A percentile compares a stretch with the other conserved stretches of the same genome.
These are phyloP conservation scores for Harpagoxenus sublaevis DNA, from an alignment of 2,888 invertebrate species.

Conservation along the genomic window DNA sequence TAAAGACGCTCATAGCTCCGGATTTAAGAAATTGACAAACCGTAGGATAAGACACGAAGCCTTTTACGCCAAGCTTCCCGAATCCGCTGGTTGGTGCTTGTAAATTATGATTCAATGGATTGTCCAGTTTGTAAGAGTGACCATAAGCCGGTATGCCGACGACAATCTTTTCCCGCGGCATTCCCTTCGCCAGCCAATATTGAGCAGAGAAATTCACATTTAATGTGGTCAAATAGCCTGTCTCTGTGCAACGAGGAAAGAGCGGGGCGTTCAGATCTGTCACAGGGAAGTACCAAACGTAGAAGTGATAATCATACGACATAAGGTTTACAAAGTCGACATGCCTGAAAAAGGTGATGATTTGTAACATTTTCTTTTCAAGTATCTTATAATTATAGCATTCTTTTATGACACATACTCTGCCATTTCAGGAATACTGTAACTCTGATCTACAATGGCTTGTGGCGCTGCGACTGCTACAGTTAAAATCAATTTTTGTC, in stretches of 20 bases:
- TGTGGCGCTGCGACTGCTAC: constrained; percentile 94
- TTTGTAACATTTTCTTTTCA: background rate
- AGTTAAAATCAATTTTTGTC: constrained; percentile 89
- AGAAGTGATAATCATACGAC: constrained; percentile 96
- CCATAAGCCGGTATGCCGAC: constrained; percentile 96
- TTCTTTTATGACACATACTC: constrained; percentile 86
- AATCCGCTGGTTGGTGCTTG: constrained; percentile 91
- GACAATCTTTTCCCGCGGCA: constrained; percentile 92
- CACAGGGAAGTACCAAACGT: constrained; percentile 91
- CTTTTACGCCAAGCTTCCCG: constrained; percentile 90
- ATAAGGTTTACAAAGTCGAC: constrained; percentile 96
- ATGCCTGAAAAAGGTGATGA: constrained; percentile 86
- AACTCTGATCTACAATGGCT: constrained; percentile 91
- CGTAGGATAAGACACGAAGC: constrained; percentile 91
- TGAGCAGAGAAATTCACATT: constrained; percentile 94
- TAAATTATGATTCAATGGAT: constrained; percentile 89
- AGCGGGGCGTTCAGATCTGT: constrained; percentile 95
- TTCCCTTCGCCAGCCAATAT: constrained; percentile 92
- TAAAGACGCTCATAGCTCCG: constrained; percentile 89
- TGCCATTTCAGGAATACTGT: constrained; percentile 93
- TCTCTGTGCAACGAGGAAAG: constrained; percentile 88
- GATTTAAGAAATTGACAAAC: constrained; percentile 90
- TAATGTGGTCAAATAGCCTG: constrained; percentile 90
- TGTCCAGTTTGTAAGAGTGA: constrained; percentile 89
- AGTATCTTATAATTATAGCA: background rate